Evolutionary conservation across 2,888 invertebrate genomes (phyloP).

Genomic region (Diachrysia chrysitis): DNA sequence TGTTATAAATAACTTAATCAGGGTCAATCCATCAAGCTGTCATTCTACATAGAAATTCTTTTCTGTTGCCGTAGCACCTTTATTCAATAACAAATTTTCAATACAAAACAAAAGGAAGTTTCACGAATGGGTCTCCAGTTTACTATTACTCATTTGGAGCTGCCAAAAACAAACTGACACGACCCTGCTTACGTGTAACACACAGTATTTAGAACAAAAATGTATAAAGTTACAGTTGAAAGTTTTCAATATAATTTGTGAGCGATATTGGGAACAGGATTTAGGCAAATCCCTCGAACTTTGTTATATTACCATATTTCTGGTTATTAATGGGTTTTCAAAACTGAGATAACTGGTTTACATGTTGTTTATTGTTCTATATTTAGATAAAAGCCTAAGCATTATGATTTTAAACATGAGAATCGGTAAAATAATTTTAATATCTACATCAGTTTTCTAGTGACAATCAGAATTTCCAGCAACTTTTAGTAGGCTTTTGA

Average conservation of each 20-base stretch:
- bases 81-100: constrained; percentile 66
- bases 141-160: constrained; percentile 71
- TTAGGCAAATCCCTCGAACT: constrained; percentile 33
- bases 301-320: constrained; percentile 14
- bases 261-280: constrained; percentile 24
- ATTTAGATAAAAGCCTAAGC: neutral
- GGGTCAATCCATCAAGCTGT: constrained; percentile 75
- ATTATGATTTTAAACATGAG: neutral
- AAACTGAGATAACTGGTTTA: constrained; percentile 20
- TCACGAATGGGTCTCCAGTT: constrained; percentile 67
- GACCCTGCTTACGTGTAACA: constrained; percentile 43
- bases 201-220: constrained; percentile 45
- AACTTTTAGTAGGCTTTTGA: no score
- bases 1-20: constrained; percentile 69
- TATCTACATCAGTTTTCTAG: no score
- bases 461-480: no score
- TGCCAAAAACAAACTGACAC: constrained; percentile 62
- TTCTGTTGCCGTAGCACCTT: constrained; percentile 62
- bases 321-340: constrained; percentile 29
- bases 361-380: constrained; percentile 7
- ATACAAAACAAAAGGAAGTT: constrained; percentile 66
- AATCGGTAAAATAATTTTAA: no score
- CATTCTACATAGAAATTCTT: constrained; percentile 68
- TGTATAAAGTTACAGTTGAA: constrained; percentile 30
- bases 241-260: constrained; percentile 36